Evolutionary conservation across 2,888 invertebrate species (phyloP).

Genomic region (Cosmopolites sordidus): DNA sequence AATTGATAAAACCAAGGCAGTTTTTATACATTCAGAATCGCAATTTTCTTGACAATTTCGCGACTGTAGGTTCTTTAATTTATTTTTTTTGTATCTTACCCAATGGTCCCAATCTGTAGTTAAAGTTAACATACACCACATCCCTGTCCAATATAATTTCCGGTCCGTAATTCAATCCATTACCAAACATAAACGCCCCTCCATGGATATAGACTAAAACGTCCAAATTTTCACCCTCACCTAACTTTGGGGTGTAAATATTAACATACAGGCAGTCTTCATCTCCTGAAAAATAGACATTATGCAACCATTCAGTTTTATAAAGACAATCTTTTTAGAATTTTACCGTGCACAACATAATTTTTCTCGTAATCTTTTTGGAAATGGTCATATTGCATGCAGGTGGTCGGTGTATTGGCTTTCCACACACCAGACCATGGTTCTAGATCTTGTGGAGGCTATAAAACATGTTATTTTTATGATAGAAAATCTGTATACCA

Average conservation of each 20-base stretch:
- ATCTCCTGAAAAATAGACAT: conserved; percentile 56
- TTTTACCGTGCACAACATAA: conserved; percentile 29
- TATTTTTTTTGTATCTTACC: conserved; percentile 43
- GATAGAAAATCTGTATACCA: too few species aligned
- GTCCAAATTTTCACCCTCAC: conserved; percentile 51
- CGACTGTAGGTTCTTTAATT: background rate
- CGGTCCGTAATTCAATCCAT: conserved; percentile 53
- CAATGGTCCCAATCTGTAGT: conserved; percentile 68
- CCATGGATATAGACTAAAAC: conserved; percentile 66
- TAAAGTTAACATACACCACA: conserved; percentile 63
- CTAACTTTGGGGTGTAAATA: conserved; percentile 55
- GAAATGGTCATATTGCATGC: conserved; percentile 44
- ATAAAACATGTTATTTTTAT: too few species aligned
- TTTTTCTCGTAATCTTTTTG: conserved; percentile 23
- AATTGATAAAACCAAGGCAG: too few species aligned
- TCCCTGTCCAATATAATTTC: conserved; percentile 60
- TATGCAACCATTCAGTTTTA: too few species aligned
- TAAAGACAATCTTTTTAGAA: conserved; percentile 18
- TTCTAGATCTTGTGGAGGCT: conserved; percentile 52
- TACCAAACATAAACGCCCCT: conserved; percentile 66
- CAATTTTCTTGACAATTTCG: too few species aligned
- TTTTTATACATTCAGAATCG: too few species aligned
- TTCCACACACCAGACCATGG: conserved; percentile 64
- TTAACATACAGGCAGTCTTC: conserved; percentile 68
- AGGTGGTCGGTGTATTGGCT: conserved; percentile 53